Evolutionary conservation across 2,888 invertebrate genomes (phyloP).

Genomic region (Papilio demoleus): DNA sequence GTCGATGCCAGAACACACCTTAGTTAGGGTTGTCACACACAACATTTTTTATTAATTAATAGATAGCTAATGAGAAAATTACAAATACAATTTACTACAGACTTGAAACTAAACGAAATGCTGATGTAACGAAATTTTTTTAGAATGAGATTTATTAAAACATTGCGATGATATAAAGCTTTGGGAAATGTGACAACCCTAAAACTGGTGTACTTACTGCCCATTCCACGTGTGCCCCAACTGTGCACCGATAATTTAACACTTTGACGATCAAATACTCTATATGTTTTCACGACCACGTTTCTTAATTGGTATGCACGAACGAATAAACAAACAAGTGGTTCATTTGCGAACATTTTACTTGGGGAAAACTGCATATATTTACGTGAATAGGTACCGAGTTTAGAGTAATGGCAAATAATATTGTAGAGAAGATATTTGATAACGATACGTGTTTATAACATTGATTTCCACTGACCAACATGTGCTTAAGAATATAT

Average conservation of each 20-base stretch:
- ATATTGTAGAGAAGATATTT: not conserved
- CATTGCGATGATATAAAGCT: too few relatives aligned
- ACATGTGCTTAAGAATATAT: not conserved
- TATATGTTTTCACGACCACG: constrained; percentile 13
- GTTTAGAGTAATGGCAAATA: not conserved
- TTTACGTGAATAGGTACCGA: not conserved
- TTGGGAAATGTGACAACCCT: constrained; percentile 1
- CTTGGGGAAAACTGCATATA: not conserved
- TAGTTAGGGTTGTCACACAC: not conserved
- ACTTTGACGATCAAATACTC: constrained; percentile 28
- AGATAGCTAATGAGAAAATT: too few relatives aligned
- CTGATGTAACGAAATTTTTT: too few relatives aligned
- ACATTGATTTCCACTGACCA: not conserved
- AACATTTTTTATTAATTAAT: too few relatives aligned
- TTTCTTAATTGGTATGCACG: constrained; percentile 32
- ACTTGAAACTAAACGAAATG: too few relatives aligned
- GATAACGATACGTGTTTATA: too few relatives aligned
- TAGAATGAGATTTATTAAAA: too few relatives aligned
- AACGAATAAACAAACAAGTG: constrained; percentile 20
- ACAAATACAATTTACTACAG: too few relatives aligned
- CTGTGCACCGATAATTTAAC: constrained; percentile 10
- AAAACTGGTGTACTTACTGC: constrained; percentile 9
- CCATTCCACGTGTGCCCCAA: constrained; percentile 24
- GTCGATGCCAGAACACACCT: constrained; percentile 15
- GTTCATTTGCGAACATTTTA: constrained; percentile 23